Evolutionary conservation across 2,888 invertebrate species (phyloP).

Genomic region (Deroplatys truncata): DNA sequence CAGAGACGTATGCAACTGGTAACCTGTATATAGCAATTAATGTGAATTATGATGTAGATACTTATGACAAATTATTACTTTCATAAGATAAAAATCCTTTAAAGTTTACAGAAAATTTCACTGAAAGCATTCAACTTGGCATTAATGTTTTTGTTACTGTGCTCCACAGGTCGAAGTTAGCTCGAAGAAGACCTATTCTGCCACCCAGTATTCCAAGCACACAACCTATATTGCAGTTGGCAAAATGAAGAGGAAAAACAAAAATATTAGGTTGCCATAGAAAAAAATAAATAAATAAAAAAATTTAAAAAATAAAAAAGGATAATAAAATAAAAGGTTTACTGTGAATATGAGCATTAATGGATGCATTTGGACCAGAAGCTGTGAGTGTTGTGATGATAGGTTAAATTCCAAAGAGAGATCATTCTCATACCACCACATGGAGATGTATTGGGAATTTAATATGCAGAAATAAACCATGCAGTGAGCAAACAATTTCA

Average conservation of each 20-base stretch:
- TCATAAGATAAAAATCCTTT: too few species aligned
- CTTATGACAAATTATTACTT: too few species aligned
- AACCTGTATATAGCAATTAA: too few species aligned
- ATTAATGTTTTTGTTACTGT: neutral
- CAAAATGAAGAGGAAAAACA: conserved; percentile 14
- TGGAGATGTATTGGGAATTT: neutral
- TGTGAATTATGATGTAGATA: too few species aligned
- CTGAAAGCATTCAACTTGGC: neutral
- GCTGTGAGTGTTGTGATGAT: neutral
- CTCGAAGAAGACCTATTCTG: conserved; percentile 41
- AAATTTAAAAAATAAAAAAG: too few species aligned
- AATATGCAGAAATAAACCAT: neutral
- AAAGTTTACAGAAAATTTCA: too few species aligned
- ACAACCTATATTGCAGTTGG: conserved; percentile 9
- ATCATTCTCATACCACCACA: neutral
- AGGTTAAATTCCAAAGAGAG: neutral
- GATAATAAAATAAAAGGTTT: neutral
- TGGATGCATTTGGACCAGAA: conserved; percentile 1
- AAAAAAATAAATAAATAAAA: neutral
- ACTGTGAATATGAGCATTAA: neutral
- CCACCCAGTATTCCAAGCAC: conserved; percentile 21
- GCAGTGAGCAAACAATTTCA: neutral
- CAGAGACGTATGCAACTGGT: too few species aligned
- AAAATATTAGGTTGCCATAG: neutral
- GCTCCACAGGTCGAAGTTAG: conserved; percentile 42